phyloP scores from a whole-genome alignment of 2,113 vertebrate species.

The Colistium nudipinnis region DNA sequence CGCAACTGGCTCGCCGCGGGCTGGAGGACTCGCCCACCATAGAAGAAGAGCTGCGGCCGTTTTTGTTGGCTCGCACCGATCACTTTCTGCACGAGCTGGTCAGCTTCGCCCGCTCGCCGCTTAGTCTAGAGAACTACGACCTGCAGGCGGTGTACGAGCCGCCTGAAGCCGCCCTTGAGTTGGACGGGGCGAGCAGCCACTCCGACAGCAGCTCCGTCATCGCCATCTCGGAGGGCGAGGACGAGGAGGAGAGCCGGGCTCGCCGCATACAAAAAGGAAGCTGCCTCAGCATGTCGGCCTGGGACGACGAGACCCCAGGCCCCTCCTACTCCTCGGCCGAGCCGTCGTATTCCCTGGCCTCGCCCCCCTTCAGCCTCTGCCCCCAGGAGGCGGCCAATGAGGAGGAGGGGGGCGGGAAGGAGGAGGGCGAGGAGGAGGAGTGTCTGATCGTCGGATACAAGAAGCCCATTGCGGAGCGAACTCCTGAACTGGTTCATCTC shows the following conservation, averaged over 20 bases:
- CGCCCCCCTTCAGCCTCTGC: constrained; percentile 74
- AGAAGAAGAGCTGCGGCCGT: constrained; percentile 87
- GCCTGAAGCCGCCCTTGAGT: constrained; percentile 69
- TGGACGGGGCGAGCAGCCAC: constrained; percentile 81
- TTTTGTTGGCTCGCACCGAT: constrained; percentile 87
- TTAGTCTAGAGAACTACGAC: constrained; percentile 89
- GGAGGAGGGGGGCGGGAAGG: constrained; percentile 33
- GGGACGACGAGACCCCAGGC: constrained; percentile 93
- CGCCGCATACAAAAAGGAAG: constrained; percentile 41
- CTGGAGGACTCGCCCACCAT: constrained; percentile 84
- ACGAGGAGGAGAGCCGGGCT: constrained; percentile 68
- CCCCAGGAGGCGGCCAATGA: constrained; percentile 36
- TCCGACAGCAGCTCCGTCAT: constrained; percentile 88
- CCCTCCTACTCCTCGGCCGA: constrained; percentile 89
- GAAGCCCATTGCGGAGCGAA: constrained; percentile 91
- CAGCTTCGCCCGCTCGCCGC: constrained; percentile 89
- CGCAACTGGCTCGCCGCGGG: constrained; percentile 84
- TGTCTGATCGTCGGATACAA: constrained; percentile 93
- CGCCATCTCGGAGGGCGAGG: constrained; percentile 89
- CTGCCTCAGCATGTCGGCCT: constrained; percentile 79
- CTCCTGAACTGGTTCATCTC: constrained; percentile 91
- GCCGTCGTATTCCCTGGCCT: constrained; percentile 61
- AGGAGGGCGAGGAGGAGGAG: constrained; percentile 79
- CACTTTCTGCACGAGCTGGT: constrained; percentile 94
- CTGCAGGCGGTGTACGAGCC: constrained; percentile 89